Evolutionary conservation across 2,888 invertebrate genomes (phyloP), one percentile per base, ranked within the genome.

Genomic region (Lasioglossum marginatum): DNA sequence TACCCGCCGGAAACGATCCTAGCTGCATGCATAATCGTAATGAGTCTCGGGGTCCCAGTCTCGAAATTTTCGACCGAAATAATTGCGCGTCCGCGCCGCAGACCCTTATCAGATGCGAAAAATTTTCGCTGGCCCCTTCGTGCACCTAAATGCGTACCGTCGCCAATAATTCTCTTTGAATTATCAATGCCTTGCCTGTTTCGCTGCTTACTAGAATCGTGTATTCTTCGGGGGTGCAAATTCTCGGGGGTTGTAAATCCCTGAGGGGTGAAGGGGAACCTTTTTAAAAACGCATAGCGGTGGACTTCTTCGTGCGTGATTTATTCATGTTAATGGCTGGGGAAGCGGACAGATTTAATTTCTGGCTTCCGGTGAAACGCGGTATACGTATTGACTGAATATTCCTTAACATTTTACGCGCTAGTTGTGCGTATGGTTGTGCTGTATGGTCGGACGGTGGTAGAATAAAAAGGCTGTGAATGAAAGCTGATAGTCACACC

Each of bases 1-100:
- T 83, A 83, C 52, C n/a, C 34, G 34, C 74, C 75, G 82, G 87
- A 87, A 86, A 86, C 86, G 86, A 87, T 86, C 76, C 79, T 27
- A 31, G 43, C 82, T 68, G 85, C 85, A 76, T 77, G 86, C 81
- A 81, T 86, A 86, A 86, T 85, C 68, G 78, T 73, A 85, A 85
- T 37, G 81, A 81, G 78, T 43, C 75, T 52, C 52, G 52, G 52
- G 52, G 45, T 57, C 37, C 40, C 14, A 68, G 60, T 31, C 45
- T 19, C 86, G 72, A 79, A 86, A 78, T 79, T 52, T 82, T 79
- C 79, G 66, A 57, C 14, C 23, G 85, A 48, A 82, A 82, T 82
- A 82, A 86, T 85, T 79, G 79, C 85, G 37, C 73, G 82, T 77
- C 34, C 45, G 66, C 31, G 31, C 27, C 57, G 31, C 72, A 34